Evolutionary conservation across 2,113 vertebrate species (phyloP).

Genomic region (Hydrolagus affinis): DNA sequence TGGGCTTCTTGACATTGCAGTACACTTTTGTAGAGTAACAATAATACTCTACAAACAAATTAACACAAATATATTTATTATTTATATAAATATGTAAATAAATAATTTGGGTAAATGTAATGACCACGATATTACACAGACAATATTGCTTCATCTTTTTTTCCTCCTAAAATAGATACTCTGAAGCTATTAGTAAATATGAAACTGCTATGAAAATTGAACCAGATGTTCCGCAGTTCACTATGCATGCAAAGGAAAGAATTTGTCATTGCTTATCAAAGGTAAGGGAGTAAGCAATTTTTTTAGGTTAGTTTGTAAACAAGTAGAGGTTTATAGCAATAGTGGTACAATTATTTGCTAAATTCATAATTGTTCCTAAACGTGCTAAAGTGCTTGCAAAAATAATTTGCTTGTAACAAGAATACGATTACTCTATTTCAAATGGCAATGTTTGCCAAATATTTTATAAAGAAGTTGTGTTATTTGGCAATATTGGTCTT

Average conservation of each 20-base stretch:
- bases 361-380: too few relatives aligned
- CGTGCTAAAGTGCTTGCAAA: too few relatives aligned
- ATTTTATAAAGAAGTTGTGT: neutral
- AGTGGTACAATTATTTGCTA: too few relatives aligned
- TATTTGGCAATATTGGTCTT: neutral
- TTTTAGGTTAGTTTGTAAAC: too few relatives aligned
- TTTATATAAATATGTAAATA: too few relatives aligned
- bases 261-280: slow-evolving; percentile 85
- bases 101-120: slow-evolving; percentile 15
- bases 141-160: slow-evolving; percentile 31
- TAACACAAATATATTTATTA: too few relatives aligned
- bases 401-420: too few relatives aligned
- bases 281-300: slow-evolving; percentile 51
- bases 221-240: slow-evolving; percentile 64
- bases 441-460: neutral
- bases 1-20: neutral
- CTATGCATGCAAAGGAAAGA: slow-evolving; percentile 74
- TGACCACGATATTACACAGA: neutral
- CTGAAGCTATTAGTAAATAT: slow-evolving; percentile 79
- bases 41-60: too few relatives aligned
- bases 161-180: slow-evolving; percentile 59
- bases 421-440: too few relatives aligned
- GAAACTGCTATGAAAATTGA: slow-evolving; percentile 81
- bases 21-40: neutral
- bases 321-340: too few relatives aligned